These are phyloP conservation scores for Panzeria rudis DNA, from an alignment of 2,888 invertebrate genomes.

Conservation along the genomic window DNA sequence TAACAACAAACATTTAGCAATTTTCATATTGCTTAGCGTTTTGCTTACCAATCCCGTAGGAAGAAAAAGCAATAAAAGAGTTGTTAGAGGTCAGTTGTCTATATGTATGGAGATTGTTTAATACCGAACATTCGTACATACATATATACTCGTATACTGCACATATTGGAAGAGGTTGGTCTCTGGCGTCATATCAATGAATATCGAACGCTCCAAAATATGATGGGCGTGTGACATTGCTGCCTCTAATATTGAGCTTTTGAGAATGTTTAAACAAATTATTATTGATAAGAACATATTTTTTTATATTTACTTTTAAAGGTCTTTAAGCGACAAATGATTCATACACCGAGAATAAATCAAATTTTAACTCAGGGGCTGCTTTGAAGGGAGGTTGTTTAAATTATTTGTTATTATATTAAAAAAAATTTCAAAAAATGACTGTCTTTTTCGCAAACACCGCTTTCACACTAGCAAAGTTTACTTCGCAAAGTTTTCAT, in stretches of 20 bases:
- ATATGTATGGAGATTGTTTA: conserved; percentile 34
- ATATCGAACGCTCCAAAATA: conserved; percentile 79
- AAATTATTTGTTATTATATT: too few relatives aligned
- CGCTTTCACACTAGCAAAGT: too few relatives aligned
- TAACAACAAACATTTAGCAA: conserved; percentile 68
- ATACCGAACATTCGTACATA: not conserved
- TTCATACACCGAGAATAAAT: conserved; percentile 59
- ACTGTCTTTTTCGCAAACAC: too few relatives aligned
- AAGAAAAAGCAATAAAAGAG: conserved; percentile 61
- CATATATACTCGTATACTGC: conserved; percentile 25
- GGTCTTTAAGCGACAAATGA: conserved; percentile 62
- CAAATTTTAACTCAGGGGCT: not conserved
- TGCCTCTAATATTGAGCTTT: conserved; percentile 78
- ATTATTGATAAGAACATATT: conserved; percentile 68
- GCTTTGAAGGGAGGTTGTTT: too few relatives aligned
- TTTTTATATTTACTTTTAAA: conserved; percentile 39
- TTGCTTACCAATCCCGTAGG: conserved; percentile 64
- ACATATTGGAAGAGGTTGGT: conserved; percentile 73
- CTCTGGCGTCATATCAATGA: conserved; percentile 73
- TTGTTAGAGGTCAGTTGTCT: conserved; percentile 70
- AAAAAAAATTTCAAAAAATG: too few relatives aligned
- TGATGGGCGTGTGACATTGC: conserved; percentile 83
- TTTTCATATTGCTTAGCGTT: conserved; percentile 4
- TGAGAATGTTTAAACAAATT: conserved; percentile 68
- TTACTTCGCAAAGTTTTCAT: too few relatives aligned